Evolutionary conservation across 2,888 invertebrate genomes (phyloP), one percentile per base, ranked within the genome.

Genomic region (Nymphalis c-album): DNA sequence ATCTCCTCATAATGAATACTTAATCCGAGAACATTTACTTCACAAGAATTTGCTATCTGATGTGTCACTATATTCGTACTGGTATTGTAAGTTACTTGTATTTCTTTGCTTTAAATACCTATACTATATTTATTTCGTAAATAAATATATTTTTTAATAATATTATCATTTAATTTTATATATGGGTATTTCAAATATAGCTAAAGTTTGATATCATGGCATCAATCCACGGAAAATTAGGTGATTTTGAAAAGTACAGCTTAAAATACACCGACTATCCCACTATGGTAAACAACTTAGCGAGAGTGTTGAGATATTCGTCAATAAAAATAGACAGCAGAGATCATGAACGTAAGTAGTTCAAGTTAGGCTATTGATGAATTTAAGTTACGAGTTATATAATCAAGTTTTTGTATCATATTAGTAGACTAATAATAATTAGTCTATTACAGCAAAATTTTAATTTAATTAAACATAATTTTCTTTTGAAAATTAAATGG

Each of bases 1-100:
- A 55, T 55, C 55, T 31, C 26, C 17, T 31, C 7, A n/a, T 31
- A 55, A 55, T 55, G 26, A 31, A 31, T 55, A 31, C 55, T 55
- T n/a, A 8, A 55, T 16, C 31, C 17, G n/a, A 55, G 55, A 17
- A 55, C n/a, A n/a, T 55, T 55, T 31, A 16, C 17, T 26, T 55
- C 16, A 22, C 6, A 22, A 22, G 18, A 50, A 50, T 50, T 50
- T 20, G 18, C 10, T 50, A 18, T 50, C 18, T 10, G 20, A 3
- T 20, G 7, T 40, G 3, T 20, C n/a, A 50, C 50, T 20, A 40
- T 40, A 10, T 40, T 8, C 50, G 18, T 20, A 7, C 18, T 50
- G 18, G 4, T 50, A 50, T 20, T 40, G 13, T 13, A 13, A 40
- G 40, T 13, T 40, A 40, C 40, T 40, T 40, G 4, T 40, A 40